Base-by-base conservation (phyloP, 1,140 invertebrate species). In the Pseudomyrmex flavicornis region DNA sequence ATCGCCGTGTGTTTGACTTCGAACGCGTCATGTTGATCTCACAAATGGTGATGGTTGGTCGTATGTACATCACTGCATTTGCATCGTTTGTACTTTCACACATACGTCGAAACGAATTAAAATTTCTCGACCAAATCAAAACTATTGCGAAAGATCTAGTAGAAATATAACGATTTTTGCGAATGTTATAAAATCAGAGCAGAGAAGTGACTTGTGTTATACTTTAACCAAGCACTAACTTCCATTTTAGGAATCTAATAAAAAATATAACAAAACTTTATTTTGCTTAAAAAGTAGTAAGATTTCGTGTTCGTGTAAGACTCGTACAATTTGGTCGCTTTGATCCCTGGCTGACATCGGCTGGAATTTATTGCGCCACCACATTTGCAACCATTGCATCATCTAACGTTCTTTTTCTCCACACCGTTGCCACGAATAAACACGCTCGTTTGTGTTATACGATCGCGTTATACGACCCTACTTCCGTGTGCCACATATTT, bases 281-380 rank as follows among this genome's bases (percentile, higher is more conserved):
- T 35, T 35, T 52, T 22, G 7, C 52, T 26, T 52, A 44, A 59
- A 8, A 2, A 15, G 17, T 15, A 35, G 26, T 15, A 3, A 5
- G 44, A 12, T 22, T 66, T 77, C 17, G 44, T 66, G 15, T 22
- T 77, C 13, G 44, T 66, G 15, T 22, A 26, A 66, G 48, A 68
- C 44, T 62, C 15, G 17, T 56, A 10, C 50, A 10, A 63, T 54
- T 59, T 72, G 54, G 69, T 83, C 46, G 68, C 79, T 83, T 54
- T 73, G 83, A 83, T 77, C 69, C 74, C 84, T 52, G 69, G 59
- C 62, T 58, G 75, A 56, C 77, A 84, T 79, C 54, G 62, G 35
- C 59, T 85, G 82, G 82, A 80, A 86, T 90, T 88, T 90, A 90
- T 88, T 88, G 76, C 88, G 83, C 76, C 85, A 86, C 10, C 46